Conservation (phyloP, 1,140 invertebrate species). For the Eriocheir sinensis region DNA sequence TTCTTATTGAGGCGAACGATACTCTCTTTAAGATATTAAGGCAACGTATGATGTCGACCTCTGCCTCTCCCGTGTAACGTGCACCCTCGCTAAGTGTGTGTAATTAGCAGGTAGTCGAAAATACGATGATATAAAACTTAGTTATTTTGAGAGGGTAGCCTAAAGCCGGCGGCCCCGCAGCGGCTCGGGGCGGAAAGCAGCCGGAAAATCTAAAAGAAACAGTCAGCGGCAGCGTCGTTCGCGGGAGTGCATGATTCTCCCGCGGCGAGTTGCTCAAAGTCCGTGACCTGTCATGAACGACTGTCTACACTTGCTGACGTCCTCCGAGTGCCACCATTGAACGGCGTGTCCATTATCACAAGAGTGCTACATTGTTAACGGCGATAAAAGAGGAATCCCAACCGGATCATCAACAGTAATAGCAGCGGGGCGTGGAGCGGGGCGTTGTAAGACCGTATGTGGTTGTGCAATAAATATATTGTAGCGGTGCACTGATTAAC, state of each 20-base stretch:
- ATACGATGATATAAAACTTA: not conserved
- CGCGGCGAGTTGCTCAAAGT: too few species aligned
- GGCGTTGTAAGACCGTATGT: too few species aligned
- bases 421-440: too few species aligned
- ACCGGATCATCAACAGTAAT: too few species aligned
- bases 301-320: not conserved
- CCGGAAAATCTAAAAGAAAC: too few species aligned
- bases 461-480: too few species aligned
- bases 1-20: slow-evolving; percentile 15
- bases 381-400: too few species aligned
- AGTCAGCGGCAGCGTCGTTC: not conserved
- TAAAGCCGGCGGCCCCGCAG: not conserved
- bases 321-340: not conserved
- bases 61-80: not conserved
- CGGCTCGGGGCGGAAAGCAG: not conserved
- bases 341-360: too few species aligned
- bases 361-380: too few species aligned
- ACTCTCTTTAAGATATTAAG: not conserved
- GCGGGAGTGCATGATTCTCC: too few species aligned
- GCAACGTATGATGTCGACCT: not conserved
- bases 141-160: not conserved
- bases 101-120: not conserved
- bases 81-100: not conserved
- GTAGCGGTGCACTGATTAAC: too few species aligned
- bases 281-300: too few species aligned